Evolutionary conservation across 2,797 vertebrate genomes (phyloP).

Genomic region (Macrochelys suwanniensis): DNA sequence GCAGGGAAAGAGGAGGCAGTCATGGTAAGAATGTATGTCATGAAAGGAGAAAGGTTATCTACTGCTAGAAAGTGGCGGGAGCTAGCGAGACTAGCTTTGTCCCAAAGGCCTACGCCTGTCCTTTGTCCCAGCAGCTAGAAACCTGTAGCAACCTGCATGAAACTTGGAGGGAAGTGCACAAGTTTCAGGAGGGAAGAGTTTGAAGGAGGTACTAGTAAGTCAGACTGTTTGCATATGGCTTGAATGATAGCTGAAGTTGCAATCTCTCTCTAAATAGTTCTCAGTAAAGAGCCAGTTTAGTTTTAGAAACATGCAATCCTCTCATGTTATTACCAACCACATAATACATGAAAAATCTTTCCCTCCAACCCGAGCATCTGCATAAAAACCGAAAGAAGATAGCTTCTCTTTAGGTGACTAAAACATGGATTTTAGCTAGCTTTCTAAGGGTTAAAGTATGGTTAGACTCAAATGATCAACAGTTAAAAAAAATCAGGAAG

Average conservation of each 20-base stretch:
- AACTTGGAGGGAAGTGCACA: not conserved
- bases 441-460: not conserved
- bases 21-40: too few relatives aligned
- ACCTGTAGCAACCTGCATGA: not conserved
- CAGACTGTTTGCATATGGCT: not conserved
- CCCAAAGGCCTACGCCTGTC: too few relatives aligned
- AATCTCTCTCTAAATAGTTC: not conserved
- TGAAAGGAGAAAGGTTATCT: too few relatives aligned
- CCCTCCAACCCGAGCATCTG: not conserved
- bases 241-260: not conserved
- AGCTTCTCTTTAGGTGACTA: not conserved
- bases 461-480: not conserved
- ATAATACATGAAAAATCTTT: not conserved
- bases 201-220: not conserved
- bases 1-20: too few relatives aligned
- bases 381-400: not conserved
- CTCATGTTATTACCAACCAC: not conserved
- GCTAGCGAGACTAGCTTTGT: too few relatives aligned
- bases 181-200: not conserved
- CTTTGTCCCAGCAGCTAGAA: not conserved
- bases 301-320: not conserved
- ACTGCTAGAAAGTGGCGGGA: too few relatives aligned
- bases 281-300: not conserved
- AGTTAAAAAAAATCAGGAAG: not conserved
- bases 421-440: not conserved